Base-by-base conservation (phyloP, 2,797 vertebrate genomes). In the Gymnopithys bicolor region DNA sequence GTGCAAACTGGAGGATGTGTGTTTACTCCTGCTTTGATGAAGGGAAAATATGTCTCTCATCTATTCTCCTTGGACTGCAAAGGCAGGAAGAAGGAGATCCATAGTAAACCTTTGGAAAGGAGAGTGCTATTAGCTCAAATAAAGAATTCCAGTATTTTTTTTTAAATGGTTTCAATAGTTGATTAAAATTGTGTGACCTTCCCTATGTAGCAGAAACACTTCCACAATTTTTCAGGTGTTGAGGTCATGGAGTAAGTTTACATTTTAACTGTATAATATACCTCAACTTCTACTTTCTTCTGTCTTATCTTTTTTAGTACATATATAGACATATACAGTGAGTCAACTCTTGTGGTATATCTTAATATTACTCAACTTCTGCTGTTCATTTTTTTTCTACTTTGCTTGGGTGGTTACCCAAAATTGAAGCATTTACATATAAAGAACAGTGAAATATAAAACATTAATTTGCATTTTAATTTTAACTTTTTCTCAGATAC, bases 1-100 rank as follows among this genome's bases (percentile, higher is more conserved):
- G 67, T 79, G 67, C 43, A 89, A 86, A 52, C 69, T 62, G 37
- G 48, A 88, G 49, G 28, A 58, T 81, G 56, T n/a, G 60, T 77
- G 84, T 73, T 92, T 91, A 41, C 56, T 76, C 32, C 58, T 77
- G 63, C 76, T 93, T 94, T 92, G 83, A 84, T 74, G 87, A 75
- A 64, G 30, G 66, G 66, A 92, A 95, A 89, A 56, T 6, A 23
- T 14, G 2, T 24, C 67, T 69, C 75, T 83, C 60, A 75, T 62
- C 58, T 74, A 19, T 77, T 93, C 81, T 78, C 66, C 79, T 66
- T 37, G 33, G 88, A 32, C 53, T 1, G 4, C 43, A 33, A 10
- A 68, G 43, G 22, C 52, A 76, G 62, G 62, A 81, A 73, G 88
- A 74, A 0, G 5, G 55, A 94, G 23, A 19, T 63, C 49, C 49